These are phyloP conservation scores for Martes martes DNA, from an alignment of 2,113 vertebrate genomes.

Conservation along the genomic window DNA sequence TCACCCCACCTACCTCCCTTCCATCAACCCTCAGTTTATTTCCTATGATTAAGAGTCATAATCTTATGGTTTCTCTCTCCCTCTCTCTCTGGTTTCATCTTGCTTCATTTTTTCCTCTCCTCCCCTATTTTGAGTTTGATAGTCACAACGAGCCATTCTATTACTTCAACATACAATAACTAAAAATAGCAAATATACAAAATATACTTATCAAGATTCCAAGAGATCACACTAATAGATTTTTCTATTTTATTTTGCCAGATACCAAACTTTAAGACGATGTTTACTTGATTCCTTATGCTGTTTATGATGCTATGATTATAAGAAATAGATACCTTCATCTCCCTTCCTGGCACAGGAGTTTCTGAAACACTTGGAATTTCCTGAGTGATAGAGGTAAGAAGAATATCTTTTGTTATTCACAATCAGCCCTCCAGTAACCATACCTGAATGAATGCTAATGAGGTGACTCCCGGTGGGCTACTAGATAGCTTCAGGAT, in stretches of 20 bases:
- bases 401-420: not conserved
- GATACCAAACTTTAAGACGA: not conserved
- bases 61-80: not conserved
- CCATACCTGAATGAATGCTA: not conserved
- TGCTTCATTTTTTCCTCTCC: not conserved
- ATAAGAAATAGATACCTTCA: not conserved
- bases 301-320: not conserved
- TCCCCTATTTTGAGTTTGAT: not conserved
- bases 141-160: not conserved
- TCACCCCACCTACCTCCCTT: no score
- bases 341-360: not conserved
- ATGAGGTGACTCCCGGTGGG: not conserved
- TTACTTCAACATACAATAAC: not conserved
- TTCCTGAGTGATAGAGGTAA: not conserved
- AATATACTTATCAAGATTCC: not conserved
- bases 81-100: not conserved
- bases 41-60: not conserved
- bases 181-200: not conserved
- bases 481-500: not conserved
- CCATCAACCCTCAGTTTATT: not conserved
- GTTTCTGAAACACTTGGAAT: not conserved
- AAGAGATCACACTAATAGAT: not conserved
- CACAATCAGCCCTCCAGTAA: not conserved
- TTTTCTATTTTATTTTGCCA: not conserved
- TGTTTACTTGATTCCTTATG: not conserved